These are phyloP conservation scores for Lumbricus terrestris DNA, from an alignment of 2,888 invertebrate genomes.

Conservation along the genomic window DNA sequence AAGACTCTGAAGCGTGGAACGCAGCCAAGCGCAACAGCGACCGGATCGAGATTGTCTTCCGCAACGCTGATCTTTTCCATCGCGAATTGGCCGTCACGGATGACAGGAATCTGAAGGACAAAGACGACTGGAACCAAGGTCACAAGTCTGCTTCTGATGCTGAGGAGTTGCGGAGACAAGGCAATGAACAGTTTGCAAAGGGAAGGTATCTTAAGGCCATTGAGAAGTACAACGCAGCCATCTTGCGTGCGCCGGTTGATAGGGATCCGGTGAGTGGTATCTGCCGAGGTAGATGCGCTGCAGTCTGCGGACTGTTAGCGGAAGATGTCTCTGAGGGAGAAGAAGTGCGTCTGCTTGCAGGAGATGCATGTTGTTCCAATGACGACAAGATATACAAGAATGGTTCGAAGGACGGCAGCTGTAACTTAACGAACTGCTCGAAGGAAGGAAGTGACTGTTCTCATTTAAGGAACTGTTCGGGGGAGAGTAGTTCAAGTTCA, in stretches of 20 bases:
- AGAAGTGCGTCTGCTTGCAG: neutral
- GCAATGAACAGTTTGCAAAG: constrained; percentile 5
- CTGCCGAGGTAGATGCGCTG: neutral
- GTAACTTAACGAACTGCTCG: neutral
- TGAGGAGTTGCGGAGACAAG: neutral
- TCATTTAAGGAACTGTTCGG: neutral
- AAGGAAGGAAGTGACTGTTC: neutral
- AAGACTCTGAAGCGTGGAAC: neutral
- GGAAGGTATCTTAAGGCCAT: neutral
- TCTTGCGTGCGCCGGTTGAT: neutral
- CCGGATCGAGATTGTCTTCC: neutral
- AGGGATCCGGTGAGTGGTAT: neutral
- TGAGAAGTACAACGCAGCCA: constrained; percentile 8
- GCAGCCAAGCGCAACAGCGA: constrained; percentile 7
- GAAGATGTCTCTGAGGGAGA: neutral
- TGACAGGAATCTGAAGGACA: neutral
- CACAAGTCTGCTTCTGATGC: neutral
- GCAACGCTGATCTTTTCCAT: neutral
- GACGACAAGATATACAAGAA: neutral
- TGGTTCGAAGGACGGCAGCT: neutral
- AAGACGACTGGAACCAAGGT: neutral
- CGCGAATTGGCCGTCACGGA: neutral
- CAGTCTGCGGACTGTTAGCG: neutral
- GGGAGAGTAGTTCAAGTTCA: neutral
- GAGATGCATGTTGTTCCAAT: neutral